Conservation (phyloP, 2,888 invertebrate genomes). For the Boloria selene region DNA sequence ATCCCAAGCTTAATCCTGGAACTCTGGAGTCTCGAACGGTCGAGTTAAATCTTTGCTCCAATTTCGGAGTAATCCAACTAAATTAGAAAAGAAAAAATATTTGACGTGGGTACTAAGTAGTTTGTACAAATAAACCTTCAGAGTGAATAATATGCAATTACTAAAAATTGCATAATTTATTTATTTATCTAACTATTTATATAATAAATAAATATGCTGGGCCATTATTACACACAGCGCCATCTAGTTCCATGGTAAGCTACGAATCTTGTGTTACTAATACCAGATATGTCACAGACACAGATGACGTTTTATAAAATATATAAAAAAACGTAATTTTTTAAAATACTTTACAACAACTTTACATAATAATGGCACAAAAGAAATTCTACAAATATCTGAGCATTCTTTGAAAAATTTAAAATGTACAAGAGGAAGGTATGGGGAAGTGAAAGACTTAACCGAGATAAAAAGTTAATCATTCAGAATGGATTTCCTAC, state of each 20-base stretch:
- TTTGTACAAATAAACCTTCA: neutral
- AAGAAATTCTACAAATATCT: neutral
- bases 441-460: conserved; percentile 47
- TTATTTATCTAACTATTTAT: neutral
- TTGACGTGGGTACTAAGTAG: neutral
- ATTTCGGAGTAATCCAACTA: conserved; percentile 24
- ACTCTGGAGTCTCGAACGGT: conserved; percentile 15
- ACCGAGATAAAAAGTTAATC: conserved; percentile 59
- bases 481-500: conserved; percentile 59
- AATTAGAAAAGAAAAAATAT: conserved; percentile 21
- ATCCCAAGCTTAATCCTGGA: conserved; percentile 29
- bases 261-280: no score
- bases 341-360: neutral
- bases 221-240: no score
- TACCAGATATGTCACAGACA: no score
- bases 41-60: conserved; percentile 32
- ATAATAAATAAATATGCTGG: neutral
- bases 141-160: no score
- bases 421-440: conserved; percentile 8
- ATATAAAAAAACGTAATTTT: neutral
- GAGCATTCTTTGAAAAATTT: neutral
- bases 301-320: neutral
- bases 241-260: no score
- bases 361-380: neutral
- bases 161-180: neutral